A percentile compares a stretch with the other conserved stretches of the same genome.
These are phyloP conservation scores for Chaetodon auriga DNA, from an alignment of 2,113 vertebrate species.

Conservation along the genomic window DNA sequence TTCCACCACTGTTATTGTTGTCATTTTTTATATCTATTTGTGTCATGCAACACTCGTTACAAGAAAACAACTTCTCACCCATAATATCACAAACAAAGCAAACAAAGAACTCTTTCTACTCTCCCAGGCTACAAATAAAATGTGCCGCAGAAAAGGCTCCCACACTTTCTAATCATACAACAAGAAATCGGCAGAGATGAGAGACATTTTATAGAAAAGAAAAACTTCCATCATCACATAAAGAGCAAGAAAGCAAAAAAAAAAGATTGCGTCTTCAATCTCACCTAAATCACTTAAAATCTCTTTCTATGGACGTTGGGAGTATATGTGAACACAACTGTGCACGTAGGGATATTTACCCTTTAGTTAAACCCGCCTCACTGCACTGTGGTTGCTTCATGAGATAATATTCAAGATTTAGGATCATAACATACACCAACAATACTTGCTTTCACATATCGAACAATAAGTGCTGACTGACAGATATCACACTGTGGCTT, in stretches of 20 bases:
- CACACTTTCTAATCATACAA: constrained; percentile 5
- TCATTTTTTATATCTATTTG: neutral
- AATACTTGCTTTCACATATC: neutral
- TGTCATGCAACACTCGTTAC: neutral
- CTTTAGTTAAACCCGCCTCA: neutral
- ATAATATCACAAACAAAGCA: constrained; percentile 31
- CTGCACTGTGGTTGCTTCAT: neutral
- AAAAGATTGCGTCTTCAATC: neutral
- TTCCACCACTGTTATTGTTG: neutral
- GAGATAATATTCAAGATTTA: neutral
- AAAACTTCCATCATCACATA: constrained; percentile 9
- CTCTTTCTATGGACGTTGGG: constrained; percentile 2
- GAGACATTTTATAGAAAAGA: neutral
- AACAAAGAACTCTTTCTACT: neutral
- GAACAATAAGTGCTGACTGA: neutral
- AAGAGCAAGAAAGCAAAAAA: neutral
- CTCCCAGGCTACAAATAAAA: constrained; percentile 4
- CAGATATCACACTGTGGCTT: neutral
- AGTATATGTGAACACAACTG: neutral
- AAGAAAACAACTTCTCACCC: neutral
- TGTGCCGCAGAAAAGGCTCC: neutral
- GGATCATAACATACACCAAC: neutral
- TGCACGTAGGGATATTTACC: neutral
- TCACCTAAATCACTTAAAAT: neutral
- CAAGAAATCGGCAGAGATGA: constrained; percentile 23